Base-by-base conservation (phyloP, 2,113 vertebrate genomes). In the Etia nguti region DNA sequence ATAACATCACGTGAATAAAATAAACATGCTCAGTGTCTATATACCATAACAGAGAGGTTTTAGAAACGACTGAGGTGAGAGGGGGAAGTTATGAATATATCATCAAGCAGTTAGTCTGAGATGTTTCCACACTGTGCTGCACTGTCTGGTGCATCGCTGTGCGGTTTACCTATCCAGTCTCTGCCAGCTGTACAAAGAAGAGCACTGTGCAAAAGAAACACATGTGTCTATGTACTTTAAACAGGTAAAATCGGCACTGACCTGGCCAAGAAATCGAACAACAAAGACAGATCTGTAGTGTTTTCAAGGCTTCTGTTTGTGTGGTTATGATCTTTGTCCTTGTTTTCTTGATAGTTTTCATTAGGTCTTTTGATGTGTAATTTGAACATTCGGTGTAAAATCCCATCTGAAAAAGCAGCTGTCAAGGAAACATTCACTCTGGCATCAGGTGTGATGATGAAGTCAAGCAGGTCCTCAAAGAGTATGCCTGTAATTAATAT, bases 1-100 rank as follows among this genome's bases (percentile, higher is more conserved):
- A 56, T 43, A 81, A 8, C 81, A 31, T 50, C 46, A 77, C 26
- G 22, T 50, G 6, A 68, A 70, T 87, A 4, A 86, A 90, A 55
- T 75, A 89, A 89, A 87, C 62, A 84, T 87, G 41, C 15, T 87
- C 20, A 62, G 50, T 81, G 62, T 68, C 65, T 83, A 48, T 55
- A 85, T 18, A 68, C 73, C 68, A 73, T 38, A 36, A 48, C 62
- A 88, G 83, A 10, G 31, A 43, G 24, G 46, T 26, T 79, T 84
- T 22, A 46, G 50, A 80, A 54, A 87, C 6, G n/a, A 70, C 18
- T 77, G 50, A 83, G 11, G 5, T 41, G 59, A 86, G 52, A 13
- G 26, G 79, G 15, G 36, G 29, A 70, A 79, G 81, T 56, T 68
- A 88, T 92, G 86, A 90, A 92, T 91, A 92, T 89, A 81, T 84